A percentile compares a stretch with the other conserved stretches of the same genome.
phyloP scores from a whole-genome alignment of 1,140 invertebrate genomes.

The Heliconius eleuchia region DNA sequence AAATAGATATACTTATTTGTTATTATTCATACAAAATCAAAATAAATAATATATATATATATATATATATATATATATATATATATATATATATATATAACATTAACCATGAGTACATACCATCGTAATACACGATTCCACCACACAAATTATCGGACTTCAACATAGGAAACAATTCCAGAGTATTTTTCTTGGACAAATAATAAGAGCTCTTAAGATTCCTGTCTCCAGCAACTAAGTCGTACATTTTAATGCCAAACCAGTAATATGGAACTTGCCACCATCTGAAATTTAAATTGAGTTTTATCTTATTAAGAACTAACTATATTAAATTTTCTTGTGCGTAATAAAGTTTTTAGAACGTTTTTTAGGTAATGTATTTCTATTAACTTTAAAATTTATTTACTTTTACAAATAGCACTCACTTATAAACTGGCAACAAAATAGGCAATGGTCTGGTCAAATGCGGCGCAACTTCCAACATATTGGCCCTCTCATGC shows the following conservation, averaged over 20 bases:
- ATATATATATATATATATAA: no score
- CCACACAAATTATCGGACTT: constrained; percentile 96
- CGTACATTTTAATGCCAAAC: constrained; percentile 99
- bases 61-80: no score
- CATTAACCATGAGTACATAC: constrained; percentile 77
- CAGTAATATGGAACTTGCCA: constrained; percentile 99
- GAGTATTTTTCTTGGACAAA: constrained; percentile 94
- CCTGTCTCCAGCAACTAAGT: constrained; percentile 97
- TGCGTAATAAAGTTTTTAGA: no score
- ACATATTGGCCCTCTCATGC: constrained; percentile 95
- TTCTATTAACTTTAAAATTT: no score
- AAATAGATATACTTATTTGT: no score
- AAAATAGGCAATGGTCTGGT: constrained; percentile 98
- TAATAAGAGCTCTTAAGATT: constrained; percentile 98
- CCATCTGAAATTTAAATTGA: constrained; percentile 85
- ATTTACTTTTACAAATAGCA: constrained; percentile 1
- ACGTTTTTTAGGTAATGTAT: no score
- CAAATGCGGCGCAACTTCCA: constrained; percentile 97
- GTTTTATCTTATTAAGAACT: not conserved
- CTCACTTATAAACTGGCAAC: constrained; percentile 98
- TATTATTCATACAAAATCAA: no score
- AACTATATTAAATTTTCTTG: no score
- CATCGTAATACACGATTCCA: constrained; percentile 99
- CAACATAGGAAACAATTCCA: constrained; percentile 99
- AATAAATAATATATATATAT: no score